phyloP scores from a whole-genome alignment of 2,888 invertebrate genomes.

The Acanthosoma haemorrhoidale region DNA sequence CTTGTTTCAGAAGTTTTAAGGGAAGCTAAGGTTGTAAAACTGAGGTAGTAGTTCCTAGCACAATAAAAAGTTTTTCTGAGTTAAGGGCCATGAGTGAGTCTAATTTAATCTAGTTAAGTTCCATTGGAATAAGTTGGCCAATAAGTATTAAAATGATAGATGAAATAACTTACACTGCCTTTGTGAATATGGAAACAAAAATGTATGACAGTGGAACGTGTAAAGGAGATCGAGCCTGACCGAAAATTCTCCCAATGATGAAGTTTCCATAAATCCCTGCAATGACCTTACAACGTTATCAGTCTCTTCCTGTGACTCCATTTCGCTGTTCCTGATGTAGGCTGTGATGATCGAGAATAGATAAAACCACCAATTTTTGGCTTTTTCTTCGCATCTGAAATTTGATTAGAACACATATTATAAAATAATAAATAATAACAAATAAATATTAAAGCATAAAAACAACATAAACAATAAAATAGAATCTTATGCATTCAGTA shows the following conservation, averaged over 20 bases:
- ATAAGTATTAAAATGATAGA: neutral
- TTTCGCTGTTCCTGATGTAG: conserved; percentile 48
- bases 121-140: too few species aligned
- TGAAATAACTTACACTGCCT: conserved; percentile 21
- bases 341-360: conserved; percentile 67
- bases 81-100: too few species aligned
- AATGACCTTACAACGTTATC: conserved; percentile 56
- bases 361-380: conserved; percentile 87
- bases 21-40: neutral
- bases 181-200: conserved; percentile 18
- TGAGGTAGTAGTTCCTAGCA: too few species aligned
- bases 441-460: too few species aligned
- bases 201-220: conserved; percentile 69
- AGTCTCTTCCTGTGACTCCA: conserved; percentile 41
- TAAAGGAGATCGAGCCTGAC: conserved; percentile 70
- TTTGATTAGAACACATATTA: too few species aligned
- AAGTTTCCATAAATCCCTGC: conserved; percentile 75
- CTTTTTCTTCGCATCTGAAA: conserved; percentile 58
- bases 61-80: too few species aligned
- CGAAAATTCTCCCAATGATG: conserved; percentile 77
- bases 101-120: too few species aligned
- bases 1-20: too few species aligned
- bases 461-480: too few species aligned
- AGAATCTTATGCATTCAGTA: too few species aligned
- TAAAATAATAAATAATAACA: too few species aligned